Evolutionary conservation across 2,113 vertebrate genomes (phyloP), one percentile per base, ranked within the genome.

Genomic region (Toxotes jaculatrix): DNA sequence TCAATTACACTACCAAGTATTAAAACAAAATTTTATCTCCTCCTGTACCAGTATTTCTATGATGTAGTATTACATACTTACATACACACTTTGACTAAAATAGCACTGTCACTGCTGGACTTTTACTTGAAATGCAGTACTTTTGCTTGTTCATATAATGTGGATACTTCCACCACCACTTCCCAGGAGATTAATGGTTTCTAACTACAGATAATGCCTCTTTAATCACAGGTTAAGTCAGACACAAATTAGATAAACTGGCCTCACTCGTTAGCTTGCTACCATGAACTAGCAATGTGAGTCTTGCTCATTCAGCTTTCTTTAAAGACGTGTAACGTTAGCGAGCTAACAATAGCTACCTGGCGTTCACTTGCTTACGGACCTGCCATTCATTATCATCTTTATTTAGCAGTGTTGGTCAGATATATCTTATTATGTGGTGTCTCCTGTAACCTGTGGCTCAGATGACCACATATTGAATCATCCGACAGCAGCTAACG

Each of bases 301-400:
- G 77, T 73, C 31, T 38, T 62, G 84, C 87, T 80, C 76, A 75
- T 88, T 89, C 77, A 87, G 85, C 82, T 40, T 38, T 66, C 83
- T 78, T n/a, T 67, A 64, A 21, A 87, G 85, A 89, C 89, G 70
- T 61, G 73, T 74, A 75, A 53, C 65, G 85, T 73, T 81, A 75
- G 84, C 86, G 51, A 56, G 77, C 84, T 78, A 88, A 82, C 82
- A 80, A 62, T 74, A 78, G 88, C 90, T 31, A 51, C 55, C 40
- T 23, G n/a, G 31, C 51, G 53, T 67, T 34, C 19, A 2, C 77
- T 11, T 13, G 17, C n/a, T 6, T 0, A 0, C 31, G 40, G 11
- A 12, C 47, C 49, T 49, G 76, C 9, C 17, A 8, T 1, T 31
- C 38, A 27, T 13, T 7, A 5, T 23, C 60, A 34, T 7, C 17